These are phyloP conservation scores for Trachelus stipa DNA, from an alignment of 2,888 invertebrate species.

Conservation along the genomic window DNA sequence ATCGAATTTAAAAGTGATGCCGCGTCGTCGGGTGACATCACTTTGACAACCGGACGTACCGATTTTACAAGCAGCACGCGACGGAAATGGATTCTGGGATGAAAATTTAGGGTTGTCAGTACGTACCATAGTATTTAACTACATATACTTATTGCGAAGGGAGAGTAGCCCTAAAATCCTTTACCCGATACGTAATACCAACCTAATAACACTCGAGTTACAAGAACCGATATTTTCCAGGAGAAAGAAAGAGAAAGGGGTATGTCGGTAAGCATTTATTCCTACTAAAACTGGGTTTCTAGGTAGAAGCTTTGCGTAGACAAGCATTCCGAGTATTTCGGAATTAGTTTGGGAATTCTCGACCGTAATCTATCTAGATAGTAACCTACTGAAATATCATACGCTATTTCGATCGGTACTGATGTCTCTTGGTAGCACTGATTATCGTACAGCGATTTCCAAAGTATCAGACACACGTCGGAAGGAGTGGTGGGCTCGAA, in stretches of 20 bases:
- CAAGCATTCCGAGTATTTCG: not conserved
- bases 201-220: conserved; percentile 44
- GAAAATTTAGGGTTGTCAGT: conserved; percentile 59
- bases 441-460: not conserved
- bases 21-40: conserved; percentile 57
- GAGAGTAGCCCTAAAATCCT: not conserved
- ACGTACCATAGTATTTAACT: not conserved
- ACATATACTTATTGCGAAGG: not conserved
- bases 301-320: conserved; percentile 29
- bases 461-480: not conserved
- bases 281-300: conserved; percentile 41
- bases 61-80: conserved; percentile 66
- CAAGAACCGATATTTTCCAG: conserved; percentile 27
- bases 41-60: conserved; percentile 66
- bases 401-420: not conserved
- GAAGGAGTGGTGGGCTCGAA: not conserved
- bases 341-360: not conserved
- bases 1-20: conserved; percentile 65
- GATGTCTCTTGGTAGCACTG: not conserved
- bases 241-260: conserved; percentile 34
- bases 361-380: not conserved
- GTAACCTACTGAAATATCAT: not conserved
- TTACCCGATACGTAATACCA: conserved; percentile 7
- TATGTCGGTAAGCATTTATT: conserved; percentile 24
- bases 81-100: conserved; percentile 64